phyloP scores from a whole-genome alignment of 2,113 vertebrate genomes.

The Callorhinus ursinus region DNA sequence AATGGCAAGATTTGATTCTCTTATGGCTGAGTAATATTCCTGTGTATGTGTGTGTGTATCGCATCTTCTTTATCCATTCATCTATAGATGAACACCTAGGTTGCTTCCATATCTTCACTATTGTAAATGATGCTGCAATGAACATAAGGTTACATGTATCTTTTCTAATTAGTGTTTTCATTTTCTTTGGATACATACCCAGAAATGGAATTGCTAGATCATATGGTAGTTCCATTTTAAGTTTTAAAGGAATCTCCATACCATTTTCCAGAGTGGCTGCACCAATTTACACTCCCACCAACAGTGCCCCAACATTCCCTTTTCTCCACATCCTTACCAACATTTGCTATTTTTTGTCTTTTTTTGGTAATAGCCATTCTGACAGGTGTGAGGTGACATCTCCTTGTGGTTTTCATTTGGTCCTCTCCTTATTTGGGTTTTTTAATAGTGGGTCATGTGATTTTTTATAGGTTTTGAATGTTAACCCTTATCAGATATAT shows the following conservation, averaged over 20 bases:
- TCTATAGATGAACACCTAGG: neutral
- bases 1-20: neutral
- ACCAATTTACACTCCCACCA: neutral
- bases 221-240: neutral
- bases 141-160: neutral
- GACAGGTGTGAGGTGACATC: neutral
- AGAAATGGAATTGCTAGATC: neutral
- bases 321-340: neutral
- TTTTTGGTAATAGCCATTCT: neutral
- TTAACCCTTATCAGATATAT: neutral
- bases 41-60: neutral
- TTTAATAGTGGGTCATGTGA: neutral
- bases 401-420: neutral
- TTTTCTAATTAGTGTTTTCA: neutral
- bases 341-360: neutral
- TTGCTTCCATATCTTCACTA: neutral
- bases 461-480: neutral
- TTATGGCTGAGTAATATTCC: neutral
- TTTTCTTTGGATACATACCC: neutral
- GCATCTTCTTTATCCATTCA: neutral
- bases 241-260: neutral
- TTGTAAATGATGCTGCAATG: neutral
- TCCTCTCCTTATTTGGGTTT: neutral
- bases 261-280: neutral
- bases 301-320: neutral